Conservation (phyloP, 2,113 vertebrate genomes). For the Potamarius usumacintae region DNA sequence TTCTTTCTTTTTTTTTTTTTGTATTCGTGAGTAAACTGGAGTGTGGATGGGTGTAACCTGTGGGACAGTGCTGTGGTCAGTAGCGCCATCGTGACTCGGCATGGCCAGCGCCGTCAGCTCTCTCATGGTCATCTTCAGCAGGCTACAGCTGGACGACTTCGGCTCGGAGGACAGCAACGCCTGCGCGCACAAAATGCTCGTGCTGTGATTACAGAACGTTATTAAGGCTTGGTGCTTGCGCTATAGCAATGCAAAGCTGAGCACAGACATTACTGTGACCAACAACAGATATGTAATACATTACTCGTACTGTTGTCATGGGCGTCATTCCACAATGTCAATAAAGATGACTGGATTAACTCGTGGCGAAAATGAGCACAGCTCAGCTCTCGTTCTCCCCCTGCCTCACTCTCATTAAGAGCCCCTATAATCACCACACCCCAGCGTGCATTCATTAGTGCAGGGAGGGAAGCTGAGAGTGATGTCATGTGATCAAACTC, state of each 20-base stretch:
- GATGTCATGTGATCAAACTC: background rate
- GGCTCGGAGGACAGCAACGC: constrained; percentile 92
- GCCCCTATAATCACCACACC: background rate
- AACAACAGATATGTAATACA: background rate
- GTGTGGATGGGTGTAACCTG: constrained; percentile 74
- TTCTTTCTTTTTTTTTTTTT: background rate
- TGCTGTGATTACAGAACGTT: background rate
- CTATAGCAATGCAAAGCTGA: background rate
- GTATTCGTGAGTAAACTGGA: background rate
- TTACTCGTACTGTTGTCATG: background rate
- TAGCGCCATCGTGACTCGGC: constrained; percentile 64
- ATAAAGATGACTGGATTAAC: background rate
- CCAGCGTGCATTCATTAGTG: background rate
- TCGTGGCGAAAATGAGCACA: background rate
- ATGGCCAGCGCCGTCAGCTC: constrained; percentile 81
- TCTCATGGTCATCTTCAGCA: constrained; percentile 90
- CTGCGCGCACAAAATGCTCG: constrained; percentile 60
- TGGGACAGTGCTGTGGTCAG: constrained; percentile 77
- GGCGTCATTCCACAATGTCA: background rate
- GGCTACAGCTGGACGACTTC: constrained; percentile 83
- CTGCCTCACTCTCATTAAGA: background rate
- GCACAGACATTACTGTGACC: background rate
- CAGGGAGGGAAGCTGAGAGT: background rate
- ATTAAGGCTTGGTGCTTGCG: background rate
- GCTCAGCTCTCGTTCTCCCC: background rate